Evolutionary conservation across 2,888 invertebrate species (phyloP).

Genomic region (Dasysyrphus albostriatus): DNA sequence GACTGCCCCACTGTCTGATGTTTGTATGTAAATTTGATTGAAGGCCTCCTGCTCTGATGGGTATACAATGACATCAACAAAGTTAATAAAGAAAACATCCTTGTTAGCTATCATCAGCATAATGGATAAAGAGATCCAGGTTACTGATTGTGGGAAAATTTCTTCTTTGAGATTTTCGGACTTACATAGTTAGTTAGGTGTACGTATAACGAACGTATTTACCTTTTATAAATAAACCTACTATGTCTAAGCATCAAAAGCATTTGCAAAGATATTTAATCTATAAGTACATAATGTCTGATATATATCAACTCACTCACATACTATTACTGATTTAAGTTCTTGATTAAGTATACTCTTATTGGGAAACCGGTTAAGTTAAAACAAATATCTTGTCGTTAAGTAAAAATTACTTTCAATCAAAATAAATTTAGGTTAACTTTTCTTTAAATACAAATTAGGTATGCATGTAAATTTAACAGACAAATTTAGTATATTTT

Average conservation of each 20-base stretch:
- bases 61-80: conserved; percentile 13
- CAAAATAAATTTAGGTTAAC: too few relatives aligned
- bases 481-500: too few relatives aligned
- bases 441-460: too few relatives aligned
- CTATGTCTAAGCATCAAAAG: not conserved
- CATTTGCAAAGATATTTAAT: not conserved
- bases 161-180: not conserved
- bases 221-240: not conserved
- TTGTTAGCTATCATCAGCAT: conserved; percentile 14
- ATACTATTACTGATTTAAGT: not conserved
- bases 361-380: not conserved
- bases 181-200: not conserved
- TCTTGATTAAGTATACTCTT: not conserved
- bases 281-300: not conserved
- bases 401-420: too few relatives aligned
- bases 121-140: conserved; percentile 19
- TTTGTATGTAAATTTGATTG: not conserved
- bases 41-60: not conserved
- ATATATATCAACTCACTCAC: not conserved
- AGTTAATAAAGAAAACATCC: conserved; percentile 33
- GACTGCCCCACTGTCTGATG: not conserved
- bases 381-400: too few relatives aligned
- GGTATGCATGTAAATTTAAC: too few relatives aligned
- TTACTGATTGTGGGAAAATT: conserved; percentile 24
- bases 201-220: not conserved